A percentile compares a stretch with the other conserved stretches of the same genome.
Conservation (phyloP, 2,797 vertebrate species). For the Tapirus indicus region DNA sequence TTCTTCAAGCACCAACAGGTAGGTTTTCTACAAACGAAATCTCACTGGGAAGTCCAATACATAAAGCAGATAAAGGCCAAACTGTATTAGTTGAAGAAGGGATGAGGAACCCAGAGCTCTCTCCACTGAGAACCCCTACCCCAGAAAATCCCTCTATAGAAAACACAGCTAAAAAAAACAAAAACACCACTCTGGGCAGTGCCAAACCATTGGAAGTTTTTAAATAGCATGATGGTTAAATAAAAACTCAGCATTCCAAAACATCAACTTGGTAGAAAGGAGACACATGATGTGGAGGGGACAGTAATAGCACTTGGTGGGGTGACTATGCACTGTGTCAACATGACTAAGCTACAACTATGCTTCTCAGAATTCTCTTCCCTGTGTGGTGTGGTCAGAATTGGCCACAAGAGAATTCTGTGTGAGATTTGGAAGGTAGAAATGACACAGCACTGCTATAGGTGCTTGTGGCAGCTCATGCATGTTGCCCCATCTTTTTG, state of each 20-base stretch:
- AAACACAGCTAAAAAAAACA: neutral
- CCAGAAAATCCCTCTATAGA: neutral
- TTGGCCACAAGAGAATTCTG: neutral
- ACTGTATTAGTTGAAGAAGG: neutral
- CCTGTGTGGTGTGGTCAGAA: neutral
- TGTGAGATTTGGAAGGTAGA: neutral
- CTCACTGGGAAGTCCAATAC: neutral
- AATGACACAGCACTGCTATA: neutral
- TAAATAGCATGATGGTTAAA: neutral
- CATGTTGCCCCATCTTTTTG: fast-evolving
- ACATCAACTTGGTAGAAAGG: neutral
- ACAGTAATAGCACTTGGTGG: neutral
- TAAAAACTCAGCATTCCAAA: neutral
- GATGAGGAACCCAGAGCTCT: neutral
- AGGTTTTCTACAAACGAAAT: neutral
- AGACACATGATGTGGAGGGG: fast-evolving
- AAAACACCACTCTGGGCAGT: neutral
- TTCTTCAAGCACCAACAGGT: neutral
- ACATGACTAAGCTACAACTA: neutral
- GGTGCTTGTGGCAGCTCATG: fast-evolving
- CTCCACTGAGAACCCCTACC: neutral
- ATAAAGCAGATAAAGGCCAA: neutral
- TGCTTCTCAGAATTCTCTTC: neutral
- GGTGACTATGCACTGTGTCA: neutral
- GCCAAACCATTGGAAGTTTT: neutral